Conservation (phyloP, 2,797 vertebrate species). For the Poecilia picta region DNA sequence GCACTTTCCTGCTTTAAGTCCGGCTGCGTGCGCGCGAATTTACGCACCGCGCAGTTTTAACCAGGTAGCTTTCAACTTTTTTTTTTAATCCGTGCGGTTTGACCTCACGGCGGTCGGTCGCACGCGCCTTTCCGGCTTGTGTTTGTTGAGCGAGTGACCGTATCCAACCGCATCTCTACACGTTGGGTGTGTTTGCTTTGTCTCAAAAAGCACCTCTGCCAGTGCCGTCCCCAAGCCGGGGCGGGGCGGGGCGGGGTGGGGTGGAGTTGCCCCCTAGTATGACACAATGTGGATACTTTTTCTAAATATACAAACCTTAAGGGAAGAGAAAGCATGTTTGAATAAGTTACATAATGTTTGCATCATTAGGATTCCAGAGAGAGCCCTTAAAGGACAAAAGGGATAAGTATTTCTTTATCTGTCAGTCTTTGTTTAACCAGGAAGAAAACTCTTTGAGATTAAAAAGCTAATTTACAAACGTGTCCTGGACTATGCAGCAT, state of each 20-base stretch:
- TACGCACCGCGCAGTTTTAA: neutral
- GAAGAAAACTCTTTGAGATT: too few relatives aligned
- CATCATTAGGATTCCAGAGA: neutral
- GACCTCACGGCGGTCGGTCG: neutral
- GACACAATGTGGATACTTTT: neutral
- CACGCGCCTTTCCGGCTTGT: neutral
- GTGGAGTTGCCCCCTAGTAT: neutral
- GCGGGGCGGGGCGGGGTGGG: neutral
- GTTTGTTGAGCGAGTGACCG: neutral
- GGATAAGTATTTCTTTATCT: too few relatives aligned
- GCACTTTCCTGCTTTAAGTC: neutral
- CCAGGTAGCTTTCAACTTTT: neutral
- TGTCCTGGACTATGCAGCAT: too few relatives aligned
- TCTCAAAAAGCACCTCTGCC: neutral
- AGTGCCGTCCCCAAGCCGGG: neutral
- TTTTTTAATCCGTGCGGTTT: neutral
- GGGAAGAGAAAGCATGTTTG: neutral
- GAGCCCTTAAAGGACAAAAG: too few relatives aligned
- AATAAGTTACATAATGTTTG: neutral
- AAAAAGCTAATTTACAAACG: too few relatives aligned
- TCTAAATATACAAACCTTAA: neutral
- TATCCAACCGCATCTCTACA: neutral
- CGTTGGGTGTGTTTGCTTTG: conserved; percentile 10
- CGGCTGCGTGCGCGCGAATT: neutral
- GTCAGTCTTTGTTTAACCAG: too few relatives aligned